Conservation (phyloP, 2,797 vertebrate species). For the Capromys pilorides region DNA sequence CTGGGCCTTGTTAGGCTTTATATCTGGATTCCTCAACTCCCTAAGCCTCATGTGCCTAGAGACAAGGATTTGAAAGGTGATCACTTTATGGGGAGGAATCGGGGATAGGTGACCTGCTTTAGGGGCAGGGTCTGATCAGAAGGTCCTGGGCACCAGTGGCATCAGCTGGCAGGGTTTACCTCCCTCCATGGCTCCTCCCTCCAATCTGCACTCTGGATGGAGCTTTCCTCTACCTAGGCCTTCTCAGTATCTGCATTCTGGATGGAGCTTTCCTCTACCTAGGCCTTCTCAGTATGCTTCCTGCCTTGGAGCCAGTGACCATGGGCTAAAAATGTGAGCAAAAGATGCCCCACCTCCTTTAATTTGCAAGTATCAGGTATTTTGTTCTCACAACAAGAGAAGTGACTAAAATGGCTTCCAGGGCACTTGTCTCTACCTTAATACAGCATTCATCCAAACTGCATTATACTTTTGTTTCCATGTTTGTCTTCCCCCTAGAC, state of each 20-base stretch:
- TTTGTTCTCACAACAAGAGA: background rate
- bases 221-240: too few relatives aligned
- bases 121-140: background rate
- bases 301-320: background rate
- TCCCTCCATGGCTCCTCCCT: background rate
- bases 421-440: background rate
- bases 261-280: background rate
- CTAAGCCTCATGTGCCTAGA: too few relatives aligned
- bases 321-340: background rate
- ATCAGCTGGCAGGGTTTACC: background rate
- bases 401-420: background rate
- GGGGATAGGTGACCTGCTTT: too few relatives aligned
- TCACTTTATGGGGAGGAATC: too few relatives aligned
- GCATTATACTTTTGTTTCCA: background rate
- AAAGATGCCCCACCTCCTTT: background rate
- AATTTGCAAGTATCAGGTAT: background rate
- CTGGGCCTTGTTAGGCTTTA: too few relatives aligned
- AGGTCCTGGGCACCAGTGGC: too few relatives aligned
- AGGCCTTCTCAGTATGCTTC: background rate
- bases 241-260: background rate
- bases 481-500: background rate
- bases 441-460: background rate
- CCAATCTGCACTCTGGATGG: too few relatives aligned
- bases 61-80: too few relatives aligned
- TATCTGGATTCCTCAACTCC: too few relatives aligned